phyloP scores from a whole-genome alignment of 2,113 vertebrate species.

The Nyctibius bracteatus region DNA sequence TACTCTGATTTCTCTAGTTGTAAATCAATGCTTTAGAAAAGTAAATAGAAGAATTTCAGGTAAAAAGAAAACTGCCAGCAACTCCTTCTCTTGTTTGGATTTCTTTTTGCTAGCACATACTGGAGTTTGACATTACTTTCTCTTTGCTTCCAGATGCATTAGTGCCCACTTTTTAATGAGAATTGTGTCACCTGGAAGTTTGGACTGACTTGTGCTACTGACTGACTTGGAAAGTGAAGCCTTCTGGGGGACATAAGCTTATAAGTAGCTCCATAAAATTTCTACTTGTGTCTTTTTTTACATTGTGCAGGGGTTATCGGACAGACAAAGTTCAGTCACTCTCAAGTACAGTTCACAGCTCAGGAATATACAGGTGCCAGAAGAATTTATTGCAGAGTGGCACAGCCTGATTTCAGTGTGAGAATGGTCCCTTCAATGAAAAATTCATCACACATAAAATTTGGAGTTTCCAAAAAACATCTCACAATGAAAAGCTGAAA shows the following conservation, averaged over 20 bases:
- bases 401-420: background rate
- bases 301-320: slow-evolving; percentile 32
- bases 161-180: background rate
- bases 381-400: background rate
- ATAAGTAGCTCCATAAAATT: slow-evolving; percentile 27
- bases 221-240: slow-evolving; percentile 35
- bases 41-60: background rate
- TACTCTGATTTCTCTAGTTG: background rate
- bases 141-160: background rate
- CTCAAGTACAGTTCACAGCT: background rate
- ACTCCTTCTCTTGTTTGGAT: background rate
- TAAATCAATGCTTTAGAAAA: background rate
- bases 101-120: background rate
- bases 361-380: background rate
- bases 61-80: background rate
- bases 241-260: slow-evolving; percentile 32
- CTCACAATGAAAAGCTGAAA: background rate
- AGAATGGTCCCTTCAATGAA: background rate
- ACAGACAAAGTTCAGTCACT: slow-evolving; percentile 19
- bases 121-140: background rate
- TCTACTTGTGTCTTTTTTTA: slow-evolving; percentile 3
- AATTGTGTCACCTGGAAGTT: slow-evolving; percentile 16
- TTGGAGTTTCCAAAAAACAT: background rate
- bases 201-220: slow-evolving; percentile 45
- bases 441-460: background rate